Evolutionary conservation across 2,113 vertebrate genomes (phyloP), one percentile per base, ranked within the genome.

Genomic region (Periophthalmus modestus): DNA sequence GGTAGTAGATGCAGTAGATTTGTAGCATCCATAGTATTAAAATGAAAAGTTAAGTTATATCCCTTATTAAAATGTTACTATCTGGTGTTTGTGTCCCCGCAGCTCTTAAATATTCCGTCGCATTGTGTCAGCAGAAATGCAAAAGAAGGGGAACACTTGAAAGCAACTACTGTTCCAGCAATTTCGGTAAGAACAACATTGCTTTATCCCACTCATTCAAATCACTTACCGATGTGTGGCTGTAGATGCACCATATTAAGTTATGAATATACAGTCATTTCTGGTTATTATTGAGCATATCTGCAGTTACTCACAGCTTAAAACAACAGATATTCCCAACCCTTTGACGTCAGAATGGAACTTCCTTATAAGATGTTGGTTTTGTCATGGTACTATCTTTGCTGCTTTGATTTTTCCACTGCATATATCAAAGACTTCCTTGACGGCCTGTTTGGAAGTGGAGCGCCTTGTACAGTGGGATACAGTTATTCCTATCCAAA

Each of bases 111-210:
- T 96, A 97, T 79, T 98, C 97, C 0, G 89, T 93, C 80, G 93
- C 94, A 18, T 82, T 95, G 47, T 99, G 98, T 92, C 95, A 96
- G 85, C 96, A 96, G 77, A 98, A 97, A 90, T 99, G 98, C 81
- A 96, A 94, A 89, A 93, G 95, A 81, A 92, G 77, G 0, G 96
- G 96, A 77, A 96, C 94, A 70, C 93, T 96, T 19, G 94, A 97
- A 91, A 96, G 94, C 91, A 96, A 96, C 93, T 99, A 95, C 34
- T 99, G 98, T 90, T 96, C 96, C 68, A 99, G 96, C 90, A 94
- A 97, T 89, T 99, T 99, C 1, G 98, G 98, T 99, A 95, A 95
- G 96, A 72, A 61, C 66, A 71, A 81, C 50, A 54, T 14, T 1
- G 55, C 59, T 72, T 59, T 7, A 48, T 82, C 4, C 33, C 68